A percentile compares a stretch with the other conserved stretches of the same genome.
These are phyloP conservation scores for Episyrphus balteatus DNA, from an alignment of 1,140 invertebrate genomes.

Conservation along the genomic window DNA sequence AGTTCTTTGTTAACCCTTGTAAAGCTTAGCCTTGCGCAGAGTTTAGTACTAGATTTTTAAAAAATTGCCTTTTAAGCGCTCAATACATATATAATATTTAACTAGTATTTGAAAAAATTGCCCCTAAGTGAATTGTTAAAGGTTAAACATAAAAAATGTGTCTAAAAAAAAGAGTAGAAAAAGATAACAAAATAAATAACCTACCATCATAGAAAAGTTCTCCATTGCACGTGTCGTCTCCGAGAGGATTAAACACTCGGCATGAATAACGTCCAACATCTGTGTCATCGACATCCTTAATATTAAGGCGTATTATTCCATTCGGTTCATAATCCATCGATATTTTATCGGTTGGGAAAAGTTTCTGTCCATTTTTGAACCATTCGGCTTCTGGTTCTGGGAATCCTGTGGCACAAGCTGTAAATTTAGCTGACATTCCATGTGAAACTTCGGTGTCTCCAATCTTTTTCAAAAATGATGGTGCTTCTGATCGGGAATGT, in stretches of 20 bases:
- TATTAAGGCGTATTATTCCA: slow-evolving; percentile 60
- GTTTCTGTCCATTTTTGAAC: slow-evolving; percentile 66
- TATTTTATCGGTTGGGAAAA: slow-evolving; percentile 70
- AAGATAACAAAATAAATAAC: too few relatives aligned
- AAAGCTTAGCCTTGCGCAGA: too few relatives aligned
- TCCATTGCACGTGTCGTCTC: slow-evolving; percentile 70
- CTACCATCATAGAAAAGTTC: slow-evolving; percentile 73
- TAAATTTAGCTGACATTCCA: slow-evolving; percentile 83
- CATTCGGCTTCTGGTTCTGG: slow-evolving; percentile 79
- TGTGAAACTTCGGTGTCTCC: slow-evolving; percentile 79
- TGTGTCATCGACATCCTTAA: slow-evolving; percentile 56
- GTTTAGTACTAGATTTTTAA: too few relatives aligned
- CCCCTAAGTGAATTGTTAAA: too few relatives aligned
- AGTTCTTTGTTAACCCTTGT: too few relatives aligned
- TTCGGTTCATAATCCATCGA: slow-evolving; percentile 65
- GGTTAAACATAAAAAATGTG: too few relatives aligned
- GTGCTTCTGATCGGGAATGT: slow-evolving; percentile 64
- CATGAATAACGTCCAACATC: slow-evolving; percentile 77
- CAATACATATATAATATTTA: too few relatives aligned
- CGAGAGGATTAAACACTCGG: slow-evolving; percentile 71
- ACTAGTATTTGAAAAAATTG: too few relatives aligned
- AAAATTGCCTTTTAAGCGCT: too few relatives aligned
- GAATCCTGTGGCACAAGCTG: slow-evolving; percentile 71
- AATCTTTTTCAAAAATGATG: slow-evolving; percentile 78
- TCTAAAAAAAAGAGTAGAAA: too few relatives aligned